These are phyloP conservation scores for Dryomyza anilis DNA, from an alignment of 2,888 invertebrate genomes.

Conservation along the genomic window DNA sequence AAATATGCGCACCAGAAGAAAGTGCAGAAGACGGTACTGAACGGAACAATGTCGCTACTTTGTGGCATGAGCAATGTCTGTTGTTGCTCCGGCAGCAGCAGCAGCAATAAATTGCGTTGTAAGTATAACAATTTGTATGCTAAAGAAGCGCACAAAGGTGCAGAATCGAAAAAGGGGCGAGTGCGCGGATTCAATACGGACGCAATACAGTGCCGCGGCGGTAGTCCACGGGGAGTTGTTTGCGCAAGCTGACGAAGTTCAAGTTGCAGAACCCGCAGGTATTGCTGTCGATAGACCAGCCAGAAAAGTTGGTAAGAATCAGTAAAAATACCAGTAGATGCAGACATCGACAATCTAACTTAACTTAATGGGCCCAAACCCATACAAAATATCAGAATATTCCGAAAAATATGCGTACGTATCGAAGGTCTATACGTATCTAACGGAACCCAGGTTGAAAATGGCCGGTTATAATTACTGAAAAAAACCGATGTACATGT, in stretches of 20 bases:
- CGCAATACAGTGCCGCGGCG: neutral
- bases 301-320: too few species aligned
- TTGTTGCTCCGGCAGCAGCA: slow-evolving; percentile 19
- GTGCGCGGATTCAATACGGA: neutral
- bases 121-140: slow-evolving; percentile 60
- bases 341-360: too few species aligned
- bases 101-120: slow-evolving; percentile 54
- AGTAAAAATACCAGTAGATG: neutral
- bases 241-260: slow-evolving; percentile 17
- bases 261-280: neutral
- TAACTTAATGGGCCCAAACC: too few species aligned
- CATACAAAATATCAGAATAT: too few species aligned
- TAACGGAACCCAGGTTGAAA: too few species aligned
- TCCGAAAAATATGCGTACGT: too few species aligned
- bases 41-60: slow-evolving; percentile 13
- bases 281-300: neutral
- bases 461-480: too few species aligned
- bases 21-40: neutral
- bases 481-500: too few species aligned
- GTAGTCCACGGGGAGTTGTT: slow-evolving; percentile 23
- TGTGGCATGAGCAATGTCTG: slow-evolving; percentile 30
- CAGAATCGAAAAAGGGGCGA: slow-evolving; percentile 11
- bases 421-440: too few species aligned
- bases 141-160: slow-evolving; percentile 32
- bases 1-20: neutral